Conservation (phyloP, 2,888 invertebrate species). For the Patella caerulea region DNA sequence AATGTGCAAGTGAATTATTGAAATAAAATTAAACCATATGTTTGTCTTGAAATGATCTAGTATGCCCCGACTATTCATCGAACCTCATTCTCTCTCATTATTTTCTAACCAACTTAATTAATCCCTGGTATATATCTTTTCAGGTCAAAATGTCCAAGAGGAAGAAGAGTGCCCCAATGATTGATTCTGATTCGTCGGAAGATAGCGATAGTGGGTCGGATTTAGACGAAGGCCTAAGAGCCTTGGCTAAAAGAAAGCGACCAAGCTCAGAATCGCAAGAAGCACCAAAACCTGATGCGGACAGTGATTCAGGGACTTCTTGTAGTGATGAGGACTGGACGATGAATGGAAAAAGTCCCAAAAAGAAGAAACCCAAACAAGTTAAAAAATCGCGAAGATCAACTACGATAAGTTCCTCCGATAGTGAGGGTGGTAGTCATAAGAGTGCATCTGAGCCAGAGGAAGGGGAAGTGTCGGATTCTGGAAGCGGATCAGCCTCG, state of each 20-base stretch:
- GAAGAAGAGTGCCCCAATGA: conserved; percentile 65
- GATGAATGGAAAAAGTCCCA: conserved; percentile 57
- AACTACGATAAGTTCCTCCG: conserved; percentile 59
- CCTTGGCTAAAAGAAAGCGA: conserved; percentile 62
- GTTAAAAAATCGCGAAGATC: conserved; percentile 60
- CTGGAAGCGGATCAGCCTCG: conserved; percentile 52
- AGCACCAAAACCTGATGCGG: conserved; percentile 37
- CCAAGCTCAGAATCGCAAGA: conserved; percentile 54
- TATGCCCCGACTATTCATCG: fast-evolving
- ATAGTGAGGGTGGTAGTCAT: conserved; percentile 63
- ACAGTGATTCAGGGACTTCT: conserved; percentile 66
- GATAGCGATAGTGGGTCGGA: conserved; percentile 69
- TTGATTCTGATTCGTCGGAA: conserved; percentile 66
- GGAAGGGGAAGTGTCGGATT: conserved; percentile 83
- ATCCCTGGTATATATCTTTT: neutral
- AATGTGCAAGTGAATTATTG: no score
- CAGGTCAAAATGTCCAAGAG: conserved; percentile 63
- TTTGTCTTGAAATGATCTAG: no score
- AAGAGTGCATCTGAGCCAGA: conserved; percentile 66
- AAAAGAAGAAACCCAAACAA: conserved; percentile 53
- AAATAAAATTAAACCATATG: no score
- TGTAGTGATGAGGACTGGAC: conserved; percentile 71
- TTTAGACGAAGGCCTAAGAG: conserved; percentile 66
- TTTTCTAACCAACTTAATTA: no score
- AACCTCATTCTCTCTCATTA: no score